Evolutionary conservation across 2,113 vertebrate species (phyloP).

Genomic region (Tenrec ecaudatus): DNA sequence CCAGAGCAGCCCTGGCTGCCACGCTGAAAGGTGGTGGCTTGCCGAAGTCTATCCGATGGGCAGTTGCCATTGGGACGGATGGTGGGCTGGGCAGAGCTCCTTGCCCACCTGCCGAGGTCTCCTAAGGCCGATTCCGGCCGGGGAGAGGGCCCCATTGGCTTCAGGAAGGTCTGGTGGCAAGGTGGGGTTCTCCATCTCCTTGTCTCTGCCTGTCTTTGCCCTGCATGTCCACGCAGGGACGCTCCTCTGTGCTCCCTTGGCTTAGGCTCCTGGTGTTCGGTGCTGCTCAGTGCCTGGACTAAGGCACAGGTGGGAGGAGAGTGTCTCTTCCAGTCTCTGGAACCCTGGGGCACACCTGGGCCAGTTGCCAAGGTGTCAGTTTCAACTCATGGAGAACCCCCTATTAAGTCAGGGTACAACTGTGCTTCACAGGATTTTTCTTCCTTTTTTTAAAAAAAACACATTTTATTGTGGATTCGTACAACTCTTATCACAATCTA

Average conservation of each 20-base stretch:
- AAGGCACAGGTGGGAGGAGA: not conserved
- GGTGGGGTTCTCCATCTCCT: not conserved
- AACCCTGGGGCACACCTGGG: not conserved
- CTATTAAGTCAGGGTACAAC: not conserved
- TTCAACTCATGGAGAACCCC: not conserved
- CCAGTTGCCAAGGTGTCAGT: not conserved
- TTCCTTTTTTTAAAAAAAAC: no score
- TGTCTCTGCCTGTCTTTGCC: not conserved
- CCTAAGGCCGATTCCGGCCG: not conserved
- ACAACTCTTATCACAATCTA: no score
- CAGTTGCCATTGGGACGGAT: not conserved
- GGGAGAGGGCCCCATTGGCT: not conserved
- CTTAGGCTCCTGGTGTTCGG: rapidly evolving
- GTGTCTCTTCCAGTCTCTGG: not conserved
- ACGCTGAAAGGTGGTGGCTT: not conserved
- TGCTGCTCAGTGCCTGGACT: not conserved
- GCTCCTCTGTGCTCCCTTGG: not conserved
- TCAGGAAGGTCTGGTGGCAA: not conserved
- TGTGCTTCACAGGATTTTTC: not conserved
- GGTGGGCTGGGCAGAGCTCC: not conserved
- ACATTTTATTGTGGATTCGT: no score
- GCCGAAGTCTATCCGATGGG: not conserved
- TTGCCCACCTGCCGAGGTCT: not conserved
- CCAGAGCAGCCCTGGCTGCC: no score
- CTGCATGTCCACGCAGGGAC: not conserved